Percentiles rank a stretch among this genome's conserved stretches.
Evolutionary conservation across 2,113 vertebrate genomes (phyloP).

Genomic region (Cochlearius cochlearius): DNA sequence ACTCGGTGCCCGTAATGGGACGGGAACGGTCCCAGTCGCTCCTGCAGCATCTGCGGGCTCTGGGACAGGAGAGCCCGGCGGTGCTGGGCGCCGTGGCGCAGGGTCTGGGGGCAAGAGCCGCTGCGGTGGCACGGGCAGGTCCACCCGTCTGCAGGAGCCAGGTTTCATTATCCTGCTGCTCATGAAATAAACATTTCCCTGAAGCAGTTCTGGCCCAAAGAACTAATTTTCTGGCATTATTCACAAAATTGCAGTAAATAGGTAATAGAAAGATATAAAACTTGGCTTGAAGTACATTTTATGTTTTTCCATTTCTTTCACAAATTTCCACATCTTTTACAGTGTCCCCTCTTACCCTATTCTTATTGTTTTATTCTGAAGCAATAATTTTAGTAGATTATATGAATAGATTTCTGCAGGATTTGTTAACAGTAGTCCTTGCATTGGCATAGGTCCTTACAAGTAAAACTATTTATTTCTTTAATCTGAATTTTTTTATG

Average conservation of each 20-base stretch:
- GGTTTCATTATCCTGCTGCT: rapidly evolving
- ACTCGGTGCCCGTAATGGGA: rapidly evolving
- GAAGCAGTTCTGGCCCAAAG: background rate
- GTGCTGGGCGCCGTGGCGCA: rapidly evolving
- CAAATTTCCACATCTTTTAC: background rate
- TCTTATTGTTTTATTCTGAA: background rate
- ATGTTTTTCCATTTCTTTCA: background rate
- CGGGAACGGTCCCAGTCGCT: background rate
- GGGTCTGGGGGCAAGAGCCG: rapidly evolving
- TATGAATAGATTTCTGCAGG: background rate
- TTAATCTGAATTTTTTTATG: background rate
- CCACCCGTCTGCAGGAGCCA: background rate
- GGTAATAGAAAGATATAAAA: background rate
- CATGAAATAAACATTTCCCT: background rate
- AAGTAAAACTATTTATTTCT: background rate
- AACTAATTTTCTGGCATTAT: background rate
- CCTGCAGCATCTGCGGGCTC: rapidly evolving
- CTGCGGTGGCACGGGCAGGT: rapidly evolving
- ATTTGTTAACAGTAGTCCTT: background rate
- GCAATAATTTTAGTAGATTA: background rate
- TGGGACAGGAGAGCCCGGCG: background rate
- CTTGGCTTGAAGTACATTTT: background rate
- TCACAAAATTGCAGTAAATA: background rate
- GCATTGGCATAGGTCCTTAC: background rate
- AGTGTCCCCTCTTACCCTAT: background rate